A percentile compares a stretch with the other conserved stretches of the same genome.
These are phyloP conservation scores for Drosophila equinoxialis DNA, from an alignment of 1,140 invertebrate species.

Conservation along the genomic window DNA sequence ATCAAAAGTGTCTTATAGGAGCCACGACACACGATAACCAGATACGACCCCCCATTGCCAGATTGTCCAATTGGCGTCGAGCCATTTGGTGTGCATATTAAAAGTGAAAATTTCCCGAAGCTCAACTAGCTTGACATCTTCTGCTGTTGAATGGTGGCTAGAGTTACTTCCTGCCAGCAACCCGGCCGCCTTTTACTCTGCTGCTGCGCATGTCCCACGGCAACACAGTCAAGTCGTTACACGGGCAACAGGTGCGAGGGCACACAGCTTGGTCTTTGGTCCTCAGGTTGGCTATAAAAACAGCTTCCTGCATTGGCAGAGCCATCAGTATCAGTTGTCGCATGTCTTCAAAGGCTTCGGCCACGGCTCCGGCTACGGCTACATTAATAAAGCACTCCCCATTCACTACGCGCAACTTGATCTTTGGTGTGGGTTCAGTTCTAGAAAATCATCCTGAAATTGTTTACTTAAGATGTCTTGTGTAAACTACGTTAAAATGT, in stretches of 20 bases:
- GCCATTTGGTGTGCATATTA: slow-evolving; percentile 50
- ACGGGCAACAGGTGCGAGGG: slow-evolving; percentile 61
- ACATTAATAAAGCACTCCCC: neutral
- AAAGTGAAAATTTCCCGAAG: slow-evolving; percentile 30
- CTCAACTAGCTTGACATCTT: slow-evolving; percentile 33
- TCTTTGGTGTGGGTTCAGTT: slow-evolving; percentile 19
- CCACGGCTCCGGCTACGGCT: slow-evolving; percentile 4
- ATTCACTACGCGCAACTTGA: slow-evolving; percentile 41
- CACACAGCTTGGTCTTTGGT: neutral
- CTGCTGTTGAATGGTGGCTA: slow-evolving; percentile 28
- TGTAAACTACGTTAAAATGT: slow-evolving; percentile 25
- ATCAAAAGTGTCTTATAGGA: slow-evolving; percentile 25
- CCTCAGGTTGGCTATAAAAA: slow-evolving; percentile 59
- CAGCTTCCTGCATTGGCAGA: slow-evolving; percentile 16
- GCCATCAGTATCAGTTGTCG: slow-evolving; percentile 8
- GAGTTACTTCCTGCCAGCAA: slow-evolving; percentile 21
- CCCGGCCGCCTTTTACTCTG: slow-evolving; percentile 22
- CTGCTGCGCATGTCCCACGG: slow-evolving; percentile 62
- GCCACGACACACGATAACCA: slow-evolving; percentile 22
- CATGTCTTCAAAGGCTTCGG: slow-evolving; percentile 9
- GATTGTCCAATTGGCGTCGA: slow-evolving; percentile 28
- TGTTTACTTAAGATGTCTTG: slow-evolving; percentile 32
- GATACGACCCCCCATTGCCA: slow-evolving; percentile 24
- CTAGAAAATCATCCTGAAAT: slow-evolving; percentile 17
- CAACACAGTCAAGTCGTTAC: neutral